Percentiles rank a stretch among this genome's conserved stretches.
Evolutionary conservation across 2,113 vertebrate species (phyloP).

Genomic region (Mastomys natalensis): DNA sequence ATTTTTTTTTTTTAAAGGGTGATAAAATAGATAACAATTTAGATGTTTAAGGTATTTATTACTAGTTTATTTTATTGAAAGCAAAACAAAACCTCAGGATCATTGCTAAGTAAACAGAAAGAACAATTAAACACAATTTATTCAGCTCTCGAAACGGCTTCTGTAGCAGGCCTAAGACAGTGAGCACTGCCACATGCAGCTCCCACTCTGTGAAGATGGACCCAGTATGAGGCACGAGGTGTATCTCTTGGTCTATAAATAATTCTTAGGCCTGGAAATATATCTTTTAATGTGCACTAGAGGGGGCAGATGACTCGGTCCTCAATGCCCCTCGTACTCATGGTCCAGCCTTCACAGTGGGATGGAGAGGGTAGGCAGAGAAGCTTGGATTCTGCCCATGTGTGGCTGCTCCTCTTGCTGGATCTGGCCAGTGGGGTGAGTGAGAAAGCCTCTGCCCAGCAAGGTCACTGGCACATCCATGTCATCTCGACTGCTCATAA

Average conservation of each 20-base stretch:
- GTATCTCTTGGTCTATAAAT: background rate
- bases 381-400: background rate
- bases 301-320: background rate
- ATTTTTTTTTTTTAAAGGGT: background rate
- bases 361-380: background rate
- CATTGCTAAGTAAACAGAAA: conserved; percentile 66
- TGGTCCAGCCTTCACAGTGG: background rate
- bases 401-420: background rate
- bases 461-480: background rate
- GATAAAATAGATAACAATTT: conserved; percentile 60
- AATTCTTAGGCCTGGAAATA: background rate
- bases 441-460: background rate
- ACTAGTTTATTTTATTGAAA: conserved; percentile 57
- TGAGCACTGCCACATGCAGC: background rate
- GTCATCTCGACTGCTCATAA: background rate
- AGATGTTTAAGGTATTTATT: conserved; percentile 54
- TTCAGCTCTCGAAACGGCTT: conserved; percentile 59
- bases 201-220: background rate
- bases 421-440: background rate
- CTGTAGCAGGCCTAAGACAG: conserved; percentile 19
- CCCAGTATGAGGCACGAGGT: background rate
- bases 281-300: background rate
- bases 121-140: conserved; percentile 61
- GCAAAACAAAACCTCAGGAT: conserved; percentile 4
- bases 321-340: background rate